Evolutionary conservation across 2,797 vertebrate species (phyloP).

Genomic region (Florisuga fusca): DNA sequence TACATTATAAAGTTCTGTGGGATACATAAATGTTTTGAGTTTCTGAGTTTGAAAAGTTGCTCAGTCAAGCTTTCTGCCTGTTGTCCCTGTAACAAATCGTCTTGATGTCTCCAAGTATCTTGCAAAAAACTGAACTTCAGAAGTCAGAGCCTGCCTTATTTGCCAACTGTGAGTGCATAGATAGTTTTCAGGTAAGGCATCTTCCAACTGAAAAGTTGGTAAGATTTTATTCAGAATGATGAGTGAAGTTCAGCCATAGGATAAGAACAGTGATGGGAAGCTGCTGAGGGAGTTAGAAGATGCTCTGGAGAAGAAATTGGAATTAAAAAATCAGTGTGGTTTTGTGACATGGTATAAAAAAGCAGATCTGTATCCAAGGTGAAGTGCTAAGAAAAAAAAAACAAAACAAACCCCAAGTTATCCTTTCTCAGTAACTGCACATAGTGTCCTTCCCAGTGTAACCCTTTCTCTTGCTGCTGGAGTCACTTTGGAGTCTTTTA

Average conservation of each 20-base stretch:
- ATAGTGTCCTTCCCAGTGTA: background rate
- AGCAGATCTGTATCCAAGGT: background rate
- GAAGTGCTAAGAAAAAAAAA: background rate
- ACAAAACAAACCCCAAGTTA: no score
- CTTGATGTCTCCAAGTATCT: background rate
- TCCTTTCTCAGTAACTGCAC: background rate
- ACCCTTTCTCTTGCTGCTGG: background rate
- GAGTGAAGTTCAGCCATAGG: background rate
- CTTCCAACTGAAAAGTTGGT: background rate
- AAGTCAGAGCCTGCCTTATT: background rate
- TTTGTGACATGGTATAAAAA: background rate
- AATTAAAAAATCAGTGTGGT: background rate
- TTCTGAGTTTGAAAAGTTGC: background rate
- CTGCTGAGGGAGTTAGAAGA: background rate
- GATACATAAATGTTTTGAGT: background rate
- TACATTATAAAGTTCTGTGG: background rate
- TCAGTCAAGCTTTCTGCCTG: background rate
- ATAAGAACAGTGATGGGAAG: background rate
- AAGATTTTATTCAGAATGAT: background rate
- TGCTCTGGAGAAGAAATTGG: background rate
- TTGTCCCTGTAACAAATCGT: background rate
- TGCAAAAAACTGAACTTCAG: background rate
- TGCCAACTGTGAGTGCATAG: background rate
- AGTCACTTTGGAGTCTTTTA: background rate
- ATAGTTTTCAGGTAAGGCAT: background rate